Base-by-base conservation (phyloP, 2,888 invertebrate genomes). In the Fragum sueziense region DNA sequence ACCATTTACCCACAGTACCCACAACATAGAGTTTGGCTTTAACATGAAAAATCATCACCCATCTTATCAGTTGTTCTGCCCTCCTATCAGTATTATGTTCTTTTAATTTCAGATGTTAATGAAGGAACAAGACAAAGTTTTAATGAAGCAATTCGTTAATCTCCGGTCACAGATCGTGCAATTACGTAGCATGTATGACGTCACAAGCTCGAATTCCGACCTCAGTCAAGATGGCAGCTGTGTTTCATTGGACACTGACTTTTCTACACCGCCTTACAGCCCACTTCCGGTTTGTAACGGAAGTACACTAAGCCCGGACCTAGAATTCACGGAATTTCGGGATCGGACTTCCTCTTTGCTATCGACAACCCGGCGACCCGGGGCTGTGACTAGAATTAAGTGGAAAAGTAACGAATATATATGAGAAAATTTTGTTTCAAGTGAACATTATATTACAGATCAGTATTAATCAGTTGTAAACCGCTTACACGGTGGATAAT, bases 111-210 rank as follows among this genome's bases (percentile, higher is more conserved):
- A 90, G 90, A 69, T 88, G 2, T 72, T 86, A 62, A 89, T 90
- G 89, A 89, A 89, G 72, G 86, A 88, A 71, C 90, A 91, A 69
- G 90, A 91, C 84, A 86, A 86, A 34, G 82, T 82, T 2, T 76
- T 91, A 33, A 85, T 88, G 79, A 87, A 87, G 70, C 88, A 89
- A 84, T 90, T 91, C 71, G 85, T 88, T 41, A 85, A 88, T 29
- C 84, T 91, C 2, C 81, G 89, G 22, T 86, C 89, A 25, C 85
- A 84, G 70, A 90, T 90, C 34, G 75, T 88, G 4, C 89, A 89
- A 62, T 80, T 90, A 29, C 74, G 88, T 22, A 87, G 88, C 62
- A 70, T 87, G 62, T 86, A 85, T 78, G 88, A 89, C 41, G 9
- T 6, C 25, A 59, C 83, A 52, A 81, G 85, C 65, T 89, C 89